Evolutionary conservation across 2,888 invertebrate species (phyloP).

Genomic region (Chironomus tentans): DNA sequence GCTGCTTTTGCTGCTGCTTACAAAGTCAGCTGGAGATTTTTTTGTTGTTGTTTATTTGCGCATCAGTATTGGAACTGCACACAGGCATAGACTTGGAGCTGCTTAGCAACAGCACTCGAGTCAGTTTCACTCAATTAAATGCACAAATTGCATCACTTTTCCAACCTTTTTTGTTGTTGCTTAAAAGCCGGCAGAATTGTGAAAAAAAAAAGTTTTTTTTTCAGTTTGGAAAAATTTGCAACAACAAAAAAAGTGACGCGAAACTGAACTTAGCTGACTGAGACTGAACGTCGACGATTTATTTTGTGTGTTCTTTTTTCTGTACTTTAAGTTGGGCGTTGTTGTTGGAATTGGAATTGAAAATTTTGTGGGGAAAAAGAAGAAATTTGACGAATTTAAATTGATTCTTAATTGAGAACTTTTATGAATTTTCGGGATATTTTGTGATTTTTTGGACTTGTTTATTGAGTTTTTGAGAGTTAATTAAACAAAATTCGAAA

Average conservation of each 20-base stretch:
- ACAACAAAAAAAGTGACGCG: background rate
- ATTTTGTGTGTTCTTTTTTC: background rate
- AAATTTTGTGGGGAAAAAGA: too few relatives aligned
- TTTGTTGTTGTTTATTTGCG: too few relatives aligned
- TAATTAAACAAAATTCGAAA: too few relatives aligned
- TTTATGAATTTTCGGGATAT: too few relatives aligned
- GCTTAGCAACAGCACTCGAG: constrained; percentile 20
- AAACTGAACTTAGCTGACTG: background rate
- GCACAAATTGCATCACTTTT: background rate
- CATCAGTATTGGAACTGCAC: background rate
- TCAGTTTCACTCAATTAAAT: background rate
- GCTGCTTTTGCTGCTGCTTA: too few relatives aligned
- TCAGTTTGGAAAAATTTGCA: background rate
- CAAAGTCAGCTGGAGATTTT: background rate
- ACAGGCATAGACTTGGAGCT: background rate
- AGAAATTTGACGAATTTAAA: too few relatives aligned
- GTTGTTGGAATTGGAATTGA: too few relatives aligned
- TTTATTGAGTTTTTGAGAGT: too few relatives aligned
- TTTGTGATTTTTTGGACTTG: too few relatives aligned
- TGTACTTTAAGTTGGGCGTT: too few relatives aligned
- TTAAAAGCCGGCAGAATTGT: background rate
- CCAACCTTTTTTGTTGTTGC: background rate
- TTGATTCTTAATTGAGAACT: too few relatives aligned
- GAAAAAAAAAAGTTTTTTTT: background rate
- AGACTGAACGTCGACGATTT: background rate